Base-by-base conservation (phyloP, 1,140 invertebrate species). In the Pseudomyrmex dendroicus region DNA sequence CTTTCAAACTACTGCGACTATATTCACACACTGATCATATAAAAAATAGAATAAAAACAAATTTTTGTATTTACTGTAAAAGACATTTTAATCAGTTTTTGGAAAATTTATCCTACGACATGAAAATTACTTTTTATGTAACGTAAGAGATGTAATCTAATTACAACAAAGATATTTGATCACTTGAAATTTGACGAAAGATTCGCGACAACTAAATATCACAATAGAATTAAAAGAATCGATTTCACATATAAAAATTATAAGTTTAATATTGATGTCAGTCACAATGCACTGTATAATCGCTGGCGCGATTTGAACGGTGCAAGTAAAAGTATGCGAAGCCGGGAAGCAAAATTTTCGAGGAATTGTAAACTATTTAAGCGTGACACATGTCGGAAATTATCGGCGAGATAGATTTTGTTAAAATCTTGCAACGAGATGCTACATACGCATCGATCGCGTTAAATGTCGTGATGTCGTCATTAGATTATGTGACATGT, bases 261-360 rank as follows among this genome's bases (percentile, higher is more conserved):
- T 20, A 66, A 50, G 17, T 50, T 50, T 68, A 68, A 76, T 50
- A 77, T 20, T 66, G 25, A 67, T 76, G 22, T 76, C 59, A 76
- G 22, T 76, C 59, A 66, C 48, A 54, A 66, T 77, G 9, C 25
- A 77, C 13, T 22, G 25, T 67, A 54, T 10, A 66, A 44, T 54
- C 17, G 50, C 13, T 50, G 1, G 46, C n/a, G 44, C 13, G 74
- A 80, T 74, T 74, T 61, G 46, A 70, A 50, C 64, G n/a, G 20
- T 85, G 50, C 35, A 35, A 35, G 35, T 25, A 25, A 25, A 83
- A 86, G 73, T 86, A 83, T 73, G 80, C 73, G 56, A 87, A 87
- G 85, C 86, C 67, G 57, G 48, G 10, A 87, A 87, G 86, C 86
- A 73, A 62, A 63, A 72, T 84, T 67, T 50, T 68, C 17, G 44